These are phyloP conservation scores for Isurus oxyrinchus DNA, from an alignment of 2,113 vertebrate species.

Conservation along the genomic window DNA sequence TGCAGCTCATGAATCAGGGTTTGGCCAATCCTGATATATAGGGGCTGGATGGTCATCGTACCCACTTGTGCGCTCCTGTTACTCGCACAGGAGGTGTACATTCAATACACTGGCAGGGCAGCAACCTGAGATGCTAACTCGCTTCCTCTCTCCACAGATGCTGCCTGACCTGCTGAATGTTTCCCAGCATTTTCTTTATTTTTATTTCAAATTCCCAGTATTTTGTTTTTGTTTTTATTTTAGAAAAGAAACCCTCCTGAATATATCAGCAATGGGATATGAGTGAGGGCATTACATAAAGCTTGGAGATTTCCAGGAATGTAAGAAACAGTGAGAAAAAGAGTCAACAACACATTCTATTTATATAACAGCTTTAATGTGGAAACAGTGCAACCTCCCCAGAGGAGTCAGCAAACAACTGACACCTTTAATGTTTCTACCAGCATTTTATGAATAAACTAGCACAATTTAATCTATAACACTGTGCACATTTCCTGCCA, in stretches of 20 bases:
- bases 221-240: neutral
- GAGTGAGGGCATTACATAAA: neutral
- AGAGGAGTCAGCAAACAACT: neutral
- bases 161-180: neutral
- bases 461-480: neutral
- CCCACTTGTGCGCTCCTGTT: too few relatives aligned
- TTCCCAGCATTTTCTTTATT: neutral
- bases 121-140: too few relatives aligned
- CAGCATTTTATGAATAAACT: neutral
- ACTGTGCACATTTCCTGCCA: neutral
- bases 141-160: neutral
- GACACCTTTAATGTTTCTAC: neutral
- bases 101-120: neutral
- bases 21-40: too few relatives aligned
- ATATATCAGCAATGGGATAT: neutral
- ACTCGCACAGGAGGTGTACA: too few relatives aligned
- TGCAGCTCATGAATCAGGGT: too few relatives aligned
- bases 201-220: neutral
- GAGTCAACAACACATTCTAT: neutral
- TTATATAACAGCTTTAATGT: neutral
- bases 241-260: neutral
- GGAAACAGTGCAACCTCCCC: neutral
- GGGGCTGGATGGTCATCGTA: too few relatives aligned
- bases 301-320: neutral
- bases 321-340: neutral